Conservation (phyloP, 2,797 vertebrate species). For the Spea hammondii region DNA sequence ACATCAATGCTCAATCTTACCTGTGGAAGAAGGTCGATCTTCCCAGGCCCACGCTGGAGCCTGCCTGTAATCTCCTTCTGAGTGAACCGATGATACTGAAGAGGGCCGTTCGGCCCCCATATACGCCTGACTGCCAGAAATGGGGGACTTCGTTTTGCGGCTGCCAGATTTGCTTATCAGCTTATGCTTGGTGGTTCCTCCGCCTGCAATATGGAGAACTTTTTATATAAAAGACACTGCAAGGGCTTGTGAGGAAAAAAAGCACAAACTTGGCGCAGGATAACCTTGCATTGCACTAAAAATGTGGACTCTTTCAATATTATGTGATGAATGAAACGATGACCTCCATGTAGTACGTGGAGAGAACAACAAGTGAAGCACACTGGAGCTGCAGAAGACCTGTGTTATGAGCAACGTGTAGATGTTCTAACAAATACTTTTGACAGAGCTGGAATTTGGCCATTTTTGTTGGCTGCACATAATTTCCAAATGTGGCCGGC, state of each 20-base stretch:
- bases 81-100: constrained; percentile 96
- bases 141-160: constrained; percentile 93
- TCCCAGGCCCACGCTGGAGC: constrained; percentile 92
- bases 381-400: neutral
- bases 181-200: constrained; percentile 82
- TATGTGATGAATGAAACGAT: constrained; percentile 17
- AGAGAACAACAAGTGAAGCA: constrained; percentile 35
- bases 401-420: neutral
- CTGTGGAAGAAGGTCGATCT: constrained; percentile 94
- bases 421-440: no score
- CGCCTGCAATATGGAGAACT: constrained; percentile 66
- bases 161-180: constrained; percentile 83
- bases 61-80: constrained; percentile 95
- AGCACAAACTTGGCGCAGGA: constrained; percentile 17
- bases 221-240: constrained; percentile 33
- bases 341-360: constrained; percentile 19
- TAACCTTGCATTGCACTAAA: constrained; percentile 13
- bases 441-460: no score
- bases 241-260: constrained; percentile 29
- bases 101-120: constrained; percentile 85
- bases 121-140: constrained; percentile 84
- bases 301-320: constrained; percentile 27
- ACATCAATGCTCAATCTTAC: constrained; percentile 62
- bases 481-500: no score
- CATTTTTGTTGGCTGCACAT: no score